A percentile compares a stretch with the other conserved stretches of the same genome.
These are phyloP conservation scores for Epinephelus fuscoguttatus DNA, from an alignment of 2,113 vertebrate genomes.

Conservation along the genomic window DNA sequence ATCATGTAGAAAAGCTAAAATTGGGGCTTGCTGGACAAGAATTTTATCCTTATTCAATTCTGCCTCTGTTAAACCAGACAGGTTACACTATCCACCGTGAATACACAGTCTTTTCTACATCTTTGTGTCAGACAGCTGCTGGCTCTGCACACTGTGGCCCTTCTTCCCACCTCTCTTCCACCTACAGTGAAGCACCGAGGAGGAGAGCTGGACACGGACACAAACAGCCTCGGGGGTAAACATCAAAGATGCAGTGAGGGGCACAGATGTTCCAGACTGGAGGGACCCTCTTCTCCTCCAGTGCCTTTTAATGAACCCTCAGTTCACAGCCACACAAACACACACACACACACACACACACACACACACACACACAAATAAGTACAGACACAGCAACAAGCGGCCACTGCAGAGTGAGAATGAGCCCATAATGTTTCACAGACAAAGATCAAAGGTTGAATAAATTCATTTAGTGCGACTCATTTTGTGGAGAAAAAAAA, in stretches of 20 bases:
- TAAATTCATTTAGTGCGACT: slow-evolving; percentile 17
- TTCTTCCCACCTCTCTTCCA: slow-evolving; percentile 14
- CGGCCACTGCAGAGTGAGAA: slow-evolving; percentile 31
- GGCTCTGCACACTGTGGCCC: slow-evolving; percentile 2
- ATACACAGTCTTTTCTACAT: neutral
- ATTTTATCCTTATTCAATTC: neutral
- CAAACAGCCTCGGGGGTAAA: slow-evolving; percentile 74
- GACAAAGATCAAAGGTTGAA: slow-evolving; percentile 54
- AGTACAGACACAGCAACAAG: slow-evolving; percentile 40
- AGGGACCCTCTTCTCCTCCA: slow-evolving; percentile 43
- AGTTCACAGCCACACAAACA: slow-evolving; percentile 11
- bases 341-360: slow-evolving; percentile 10
- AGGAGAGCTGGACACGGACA: slow-evolving; percentile 46
- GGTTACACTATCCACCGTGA: neutral
- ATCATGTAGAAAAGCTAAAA: neutral
- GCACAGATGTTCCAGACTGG: slow-evolving; percentile 74
- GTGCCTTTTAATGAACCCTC: slow-evolving; percentile 62
- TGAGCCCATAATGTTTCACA: slow-evolving; percentile 48
- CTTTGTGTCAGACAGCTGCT: neutral
- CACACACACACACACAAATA: slow-evolving; percentile 2
- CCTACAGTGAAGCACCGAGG: slow-evolving; percentile 7
- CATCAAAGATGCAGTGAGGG: slow-evolving; percentile 61
- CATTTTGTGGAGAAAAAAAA: neutral
- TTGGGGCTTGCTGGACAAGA: neutral
- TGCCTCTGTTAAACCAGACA: neutral